These are phyloP conservation scores for Carettochelys insculpta DNA, from an alignment of 2,113 vertebrate genomes.

Conservation along the genomic window DNA sequence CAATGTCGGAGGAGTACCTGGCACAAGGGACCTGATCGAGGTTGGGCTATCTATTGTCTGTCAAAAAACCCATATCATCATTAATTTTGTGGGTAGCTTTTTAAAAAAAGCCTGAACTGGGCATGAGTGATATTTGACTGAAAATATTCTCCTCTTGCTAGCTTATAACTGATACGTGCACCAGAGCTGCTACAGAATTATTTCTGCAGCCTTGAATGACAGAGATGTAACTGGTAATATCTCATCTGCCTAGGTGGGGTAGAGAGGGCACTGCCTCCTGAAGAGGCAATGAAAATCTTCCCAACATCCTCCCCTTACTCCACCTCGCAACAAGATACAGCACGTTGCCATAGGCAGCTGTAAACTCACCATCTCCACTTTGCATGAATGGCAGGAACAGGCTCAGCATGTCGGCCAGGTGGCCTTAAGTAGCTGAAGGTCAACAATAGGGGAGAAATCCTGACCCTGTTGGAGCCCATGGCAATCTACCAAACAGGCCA, in stretches of 20 bases:
- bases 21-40: neutral
- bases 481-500: neutral
- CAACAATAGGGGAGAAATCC: neutral
- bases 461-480: neutral
- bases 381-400: neutral
- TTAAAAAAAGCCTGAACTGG: neutral
- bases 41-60: too few species aligned
- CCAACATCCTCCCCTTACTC: neutral
- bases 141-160: neutral
- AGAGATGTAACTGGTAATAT: slow-evolving; percentile 28
- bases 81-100: neutral
- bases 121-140: neutral
- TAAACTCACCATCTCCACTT: neutral
- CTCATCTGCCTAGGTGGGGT: neutral
- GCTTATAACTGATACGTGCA: neutral
- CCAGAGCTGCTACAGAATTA: neutral
- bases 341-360: slow-evolving; percentile 19
- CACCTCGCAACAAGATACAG: neutral
- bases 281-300: slow-evolving; percentile 38
- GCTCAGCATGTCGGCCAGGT: slow-evolving; percentile 5
- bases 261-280: neutral
- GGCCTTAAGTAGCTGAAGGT: neutral
- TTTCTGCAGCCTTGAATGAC: slow-evolving; percentile 7
- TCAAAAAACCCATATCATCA: too few species aligned
- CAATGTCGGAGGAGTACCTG: neutral